These are phyloP conservation scores for Hippasteria phrygiana DNA, from an alignment of 53 echinoderm and acorn worm genomes.

Conservation along the genomic window DNA sequence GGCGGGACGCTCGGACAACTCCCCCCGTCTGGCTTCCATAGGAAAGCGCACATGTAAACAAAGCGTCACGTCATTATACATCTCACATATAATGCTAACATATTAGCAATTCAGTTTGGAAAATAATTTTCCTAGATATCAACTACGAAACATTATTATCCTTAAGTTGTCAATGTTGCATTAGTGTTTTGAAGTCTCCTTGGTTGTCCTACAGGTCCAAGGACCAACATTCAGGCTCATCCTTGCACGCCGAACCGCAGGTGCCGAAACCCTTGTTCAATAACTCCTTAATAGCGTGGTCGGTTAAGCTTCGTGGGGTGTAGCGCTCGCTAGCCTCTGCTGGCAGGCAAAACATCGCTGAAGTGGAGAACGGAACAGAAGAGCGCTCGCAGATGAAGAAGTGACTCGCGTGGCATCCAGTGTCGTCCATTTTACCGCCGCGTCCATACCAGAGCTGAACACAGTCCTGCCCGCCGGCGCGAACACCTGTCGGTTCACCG, in stretches of 20 bases:
- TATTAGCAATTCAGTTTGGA: too few species aligned
- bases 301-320: neutral
- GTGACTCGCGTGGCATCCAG: neutral
- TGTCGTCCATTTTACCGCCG: neutral
- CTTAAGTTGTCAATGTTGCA: neutral
- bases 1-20: too few species aligned
- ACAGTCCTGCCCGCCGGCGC: neutral
- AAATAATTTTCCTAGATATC: neutral
- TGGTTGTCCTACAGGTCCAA: neutral
- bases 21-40: too few species aligned
- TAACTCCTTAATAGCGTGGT: conserved; percentile 29
- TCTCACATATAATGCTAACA: too few species aligned
- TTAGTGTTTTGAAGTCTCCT: neutral
- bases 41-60: too few species aligned
- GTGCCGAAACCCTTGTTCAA: conserved; percentile 15
- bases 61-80: too few species aligned
- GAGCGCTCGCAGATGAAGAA: neutral
- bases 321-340: neutral
- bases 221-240: conserved; percentile 14
- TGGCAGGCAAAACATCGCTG: conserved; percentile 1
- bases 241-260: conserved; percentile 26
- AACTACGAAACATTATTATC: neutral
- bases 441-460: neutral
- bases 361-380: neutral
- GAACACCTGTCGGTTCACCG: neutral